Conservation (phyloP, 2,113 vertebrate genomes). For the Istiophorus platypterus region DNA sequence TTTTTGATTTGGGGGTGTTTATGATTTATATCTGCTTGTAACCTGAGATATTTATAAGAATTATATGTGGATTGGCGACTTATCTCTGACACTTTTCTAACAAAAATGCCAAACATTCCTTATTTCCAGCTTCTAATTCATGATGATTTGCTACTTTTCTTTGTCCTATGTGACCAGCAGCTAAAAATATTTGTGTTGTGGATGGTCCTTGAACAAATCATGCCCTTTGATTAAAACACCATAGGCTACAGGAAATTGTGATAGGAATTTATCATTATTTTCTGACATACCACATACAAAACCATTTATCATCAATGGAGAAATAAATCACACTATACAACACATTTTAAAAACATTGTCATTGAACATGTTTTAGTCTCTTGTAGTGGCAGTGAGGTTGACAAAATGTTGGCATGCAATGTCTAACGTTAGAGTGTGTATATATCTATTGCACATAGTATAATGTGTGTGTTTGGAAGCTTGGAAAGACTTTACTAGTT, state of each 20-base stretch:
- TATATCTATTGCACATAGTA: neutral
- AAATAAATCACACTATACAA: no score
- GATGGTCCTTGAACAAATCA: neutral
- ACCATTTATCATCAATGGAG: neutral
- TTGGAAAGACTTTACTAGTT: neutral
- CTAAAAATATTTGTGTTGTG: neutral
- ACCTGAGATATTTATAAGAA: neutral
- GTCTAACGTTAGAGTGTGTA: neutral
- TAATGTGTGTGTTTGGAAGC: neutral
- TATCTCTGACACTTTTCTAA: neutral
- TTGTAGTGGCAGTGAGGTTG: neutral
- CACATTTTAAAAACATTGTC: neutral
- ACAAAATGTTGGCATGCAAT: neutral
- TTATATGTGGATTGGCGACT: neutral
- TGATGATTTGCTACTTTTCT: neutral
- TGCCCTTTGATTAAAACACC: neutral
- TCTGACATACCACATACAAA: neutral
- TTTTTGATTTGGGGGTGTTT: conserved; percentile 2
- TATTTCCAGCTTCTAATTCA: neutral
- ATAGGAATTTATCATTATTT: neutral
- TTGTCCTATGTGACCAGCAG: neutral
- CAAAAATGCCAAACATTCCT: neutral
- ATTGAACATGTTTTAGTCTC: neutral
- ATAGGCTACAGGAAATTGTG: neutral
- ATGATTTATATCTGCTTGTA: conserved; percentile 10